Conservation (phyloP, 1,140 invertebrate species). For the Drosophila pseudoananassae region DNA sequence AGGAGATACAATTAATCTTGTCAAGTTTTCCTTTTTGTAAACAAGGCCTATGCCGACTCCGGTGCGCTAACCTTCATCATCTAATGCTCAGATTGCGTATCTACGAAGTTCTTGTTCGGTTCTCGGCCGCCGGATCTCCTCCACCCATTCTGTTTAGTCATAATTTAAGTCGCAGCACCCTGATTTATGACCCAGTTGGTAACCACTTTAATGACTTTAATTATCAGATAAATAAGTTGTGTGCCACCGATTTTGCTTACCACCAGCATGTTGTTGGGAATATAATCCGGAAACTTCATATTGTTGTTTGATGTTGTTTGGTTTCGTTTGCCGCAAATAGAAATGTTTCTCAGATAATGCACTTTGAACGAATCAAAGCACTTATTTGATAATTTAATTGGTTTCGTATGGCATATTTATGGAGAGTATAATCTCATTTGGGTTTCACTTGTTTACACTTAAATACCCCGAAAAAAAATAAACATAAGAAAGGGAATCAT, state of each 20-base stretch:
- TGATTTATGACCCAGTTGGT: conserved; percentile 66
- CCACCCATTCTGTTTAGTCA: conserved; percentile 28
- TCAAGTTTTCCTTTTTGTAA: conserved; percentile 15
- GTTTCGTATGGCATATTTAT: conserved; percentile 62
- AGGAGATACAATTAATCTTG: conserved; percentile 30
- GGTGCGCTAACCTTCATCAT: conserved; percentile 18
- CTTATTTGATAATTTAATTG: conserved; percentile 68
- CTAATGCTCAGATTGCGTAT: conserved; percentile 21
- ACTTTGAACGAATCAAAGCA: conserved; percentile 63
- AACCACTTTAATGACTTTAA: conserved; percentile 44
- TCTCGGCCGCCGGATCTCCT: neutral
- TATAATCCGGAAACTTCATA: conserved; percentile 83
- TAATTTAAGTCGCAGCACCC: conserved; percentile 48
- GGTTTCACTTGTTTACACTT: conserved; percentile 45
- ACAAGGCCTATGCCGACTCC: conserved; percentile 12
- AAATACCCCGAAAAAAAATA: conserved; percentile 33
- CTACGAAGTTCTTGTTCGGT: neutral
- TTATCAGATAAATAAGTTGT: conserved; percentile 43
- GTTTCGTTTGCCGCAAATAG: conserved; percentile 47
- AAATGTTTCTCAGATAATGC: conserved; percentile 63
- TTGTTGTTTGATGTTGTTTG: conserved; percentile 34
- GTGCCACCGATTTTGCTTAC: conserved; percentile 52
- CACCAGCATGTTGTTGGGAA: conserved; percentile 82
- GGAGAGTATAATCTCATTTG: conserved; percentile 30
- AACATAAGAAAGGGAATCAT: conserved; percentile 12